phyloP scores from a whole-genome alignment of 2,113 vertebrate species.

The Odocoileus hemionus region DNA sequence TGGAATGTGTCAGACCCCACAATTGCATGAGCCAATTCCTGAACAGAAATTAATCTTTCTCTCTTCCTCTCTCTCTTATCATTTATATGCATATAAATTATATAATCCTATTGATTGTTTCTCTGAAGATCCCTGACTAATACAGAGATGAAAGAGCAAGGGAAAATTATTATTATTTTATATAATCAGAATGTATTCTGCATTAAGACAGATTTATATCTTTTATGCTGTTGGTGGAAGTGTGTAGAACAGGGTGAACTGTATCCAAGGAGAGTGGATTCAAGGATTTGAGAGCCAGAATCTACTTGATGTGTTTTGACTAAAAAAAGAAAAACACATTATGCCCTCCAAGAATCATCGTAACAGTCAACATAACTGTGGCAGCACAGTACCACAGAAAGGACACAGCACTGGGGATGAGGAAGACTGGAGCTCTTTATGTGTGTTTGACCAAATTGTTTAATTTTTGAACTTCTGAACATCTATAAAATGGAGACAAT shows the following conservation, averaged over 20 bases:
- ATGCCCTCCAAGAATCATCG: neutral
- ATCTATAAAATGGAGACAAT: neutral
- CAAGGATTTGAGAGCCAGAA: neutral
- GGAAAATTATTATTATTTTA: neutral
- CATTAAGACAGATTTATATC: neutral
- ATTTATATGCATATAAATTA: neutral
- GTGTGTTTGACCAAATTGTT: neutral
- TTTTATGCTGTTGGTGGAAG: neutral
- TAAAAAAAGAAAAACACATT: constrained; percentile 29
- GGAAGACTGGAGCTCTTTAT: neutral
- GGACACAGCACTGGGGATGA: neutral
- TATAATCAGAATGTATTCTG: neutral
- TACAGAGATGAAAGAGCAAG: neutral
- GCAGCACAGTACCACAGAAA: neutral
- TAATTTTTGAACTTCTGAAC: neutral
- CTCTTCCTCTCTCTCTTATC: neutral
- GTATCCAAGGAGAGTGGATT: neutral
- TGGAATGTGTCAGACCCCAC: neutral
- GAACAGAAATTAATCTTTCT: neutral
- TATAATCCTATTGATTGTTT: neutral
- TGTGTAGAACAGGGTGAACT: neutral
- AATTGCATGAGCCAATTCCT: neutral
- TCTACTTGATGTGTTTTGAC: constrained; percentile 25
- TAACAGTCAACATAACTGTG: neutral
- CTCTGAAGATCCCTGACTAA: neutral